Evolutionary conservation across 2,888 invertebrate genomes (phyloP), one percentile per base, ranked within the genome.

Genomic region (Branchellion lobata): DNA sequence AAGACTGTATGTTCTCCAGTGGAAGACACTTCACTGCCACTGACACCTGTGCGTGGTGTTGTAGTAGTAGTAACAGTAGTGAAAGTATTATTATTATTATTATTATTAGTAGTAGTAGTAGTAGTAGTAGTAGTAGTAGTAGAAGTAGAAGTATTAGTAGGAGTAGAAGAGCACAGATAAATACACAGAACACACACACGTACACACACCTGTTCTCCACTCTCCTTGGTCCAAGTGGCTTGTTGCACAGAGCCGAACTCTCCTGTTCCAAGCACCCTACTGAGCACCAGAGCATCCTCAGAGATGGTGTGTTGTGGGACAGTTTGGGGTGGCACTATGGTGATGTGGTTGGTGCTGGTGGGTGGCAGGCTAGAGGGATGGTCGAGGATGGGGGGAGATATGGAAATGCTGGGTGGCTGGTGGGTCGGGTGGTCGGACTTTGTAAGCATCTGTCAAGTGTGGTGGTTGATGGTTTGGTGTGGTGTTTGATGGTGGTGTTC

Each of bases 221-320:
- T 94, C 80, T 89, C 89, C 86, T 95, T 94, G 74, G 94, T 94
- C 96, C 96, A 97, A 11, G 95, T 94, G 1, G 96, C 98, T 88
- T 96, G 97, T 86, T 96, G 96, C 0, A 99, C 98, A 21, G 95
- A 93, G 2, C 98, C 98, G 89, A 99, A 99, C 88, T 99, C 97
- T 21, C 99, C 98, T 85, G 93, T 93, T 36, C 98, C 98, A 80
- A 99, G 89, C 86, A 95, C 95, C 87, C 96, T 96, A 87, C 95
- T 95, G 73, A 96, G 93, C 81, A 93, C 92, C 85, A 97, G 95
- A 83, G 94, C 92, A 85, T 95, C 95, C 47, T 94, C 92, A 0
- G 93, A 92, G 86, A 94, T 94, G 82, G 95, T 93, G 87, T 96
- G 86, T 24, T 77, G 75, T 40, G 71, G 74, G 1, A 31, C 31